Conservation (phyloP, 1,140 invertebrate species). For the Magallana angulata region DNA sequence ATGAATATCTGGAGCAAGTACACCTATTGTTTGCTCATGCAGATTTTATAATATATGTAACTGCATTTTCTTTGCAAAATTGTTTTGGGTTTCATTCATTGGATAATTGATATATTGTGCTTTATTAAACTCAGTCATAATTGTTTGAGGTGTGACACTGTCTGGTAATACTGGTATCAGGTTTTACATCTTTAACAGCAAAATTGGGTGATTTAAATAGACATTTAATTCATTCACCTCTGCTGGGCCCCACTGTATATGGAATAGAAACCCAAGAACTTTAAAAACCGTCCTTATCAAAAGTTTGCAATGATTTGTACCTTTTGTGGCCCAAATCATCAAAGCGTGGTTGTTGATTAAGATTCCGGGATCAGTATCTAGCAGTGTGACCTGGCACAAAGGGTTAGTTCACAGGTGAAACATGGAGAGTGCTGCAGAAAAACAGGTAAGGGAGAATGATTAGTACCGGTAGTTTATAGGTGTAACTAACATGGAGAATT, state of each 20-base stretch:
- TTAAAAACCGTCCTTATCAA: conserved; percentile 36
- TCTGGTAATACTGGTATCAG: not conserved
- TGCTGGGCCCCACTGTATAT: not conserved
- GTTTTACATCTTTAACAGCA: not conserved
- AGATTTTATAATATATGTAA: too few species aligned
- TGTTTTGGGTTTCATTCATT: too few species aligned
- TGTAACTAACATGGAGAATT: not conserved
- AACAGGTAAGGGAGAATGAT: not conserved
- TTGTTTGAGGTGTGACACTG: too few species aligned
- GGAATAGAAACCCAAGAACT: conserved; percentile 20
- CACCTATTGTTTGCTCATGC: too few species aligned
- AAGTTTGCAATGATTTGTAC: conserved; percentile 25
- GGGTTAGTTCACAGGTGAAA: not conserved
- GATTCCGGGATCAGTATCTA: not conserved
- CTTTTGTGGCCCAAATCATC: conserved; percentile 24
- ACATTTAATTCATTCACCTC: conserved; percentile 20
- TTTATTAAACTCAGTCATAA: too few species aligned
- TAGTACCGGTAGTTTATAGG: not conserved
- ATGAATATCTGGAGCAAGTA: too few species aligned
- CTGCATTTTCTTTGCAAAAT: too few species aligned
- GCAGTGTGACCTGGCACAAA: not conserved
- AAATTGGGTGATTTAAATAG: not conserved
- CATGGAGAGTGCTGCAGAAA: conserved; percentile 5
- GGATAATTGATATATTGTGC: too few species aligned
- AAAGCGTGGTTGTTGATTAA: conserved; percentile 13